Percentiles rank a stretch among this genome's conserved stretches.
These are phyloP conservation scores for Camelus bactrianus DNA, from an alignment of 2,113 vertebrate genomes.

Conservation along the genomic window DNA sequence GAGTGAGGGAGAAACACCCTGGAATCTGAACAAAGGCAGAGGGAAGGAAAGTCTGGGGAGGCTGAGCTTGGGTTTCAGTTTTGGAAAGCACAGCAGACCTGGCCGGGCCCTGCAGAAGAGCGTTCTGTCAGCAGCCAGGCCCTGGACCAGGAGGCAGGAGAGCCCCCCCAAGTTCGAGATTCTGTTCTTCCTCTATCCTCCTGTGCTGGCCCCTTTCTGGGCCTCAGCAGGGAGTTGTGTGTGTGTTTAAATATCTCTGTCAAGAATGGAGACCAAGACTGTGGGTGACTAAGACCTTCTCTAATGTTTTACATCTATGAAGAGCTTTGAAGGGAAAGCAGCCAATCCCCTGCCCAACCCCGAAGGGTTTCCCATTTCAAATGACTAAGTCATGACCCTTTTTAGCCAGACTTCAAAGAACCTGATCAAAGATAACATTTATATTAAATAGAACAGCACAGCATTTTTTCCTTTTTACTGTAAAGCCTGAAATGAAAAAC, in stretches of 20 bases:
- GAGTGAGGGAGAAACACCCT: not conserved
- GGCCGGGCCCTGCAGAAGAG: not conserved
- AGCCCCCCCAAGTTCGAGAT: not conserved
- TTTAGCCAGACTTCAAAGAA: conserved; percentile 60
- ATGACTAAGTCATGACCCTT: conserved; percentile 55
- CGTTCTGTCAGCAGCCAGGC: not conserved
- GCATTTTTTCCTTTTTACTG: not conserved
- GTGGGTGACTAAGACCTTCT: conserved; percentile 2
- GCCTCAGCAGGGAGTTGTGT: not conserved
- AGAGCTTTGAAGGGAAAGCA: not conserved
- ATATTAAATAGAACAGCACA: not conserved
- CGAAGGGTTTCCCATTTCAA: conserved; percentile 30
- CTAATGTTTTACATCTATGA: not conserved
- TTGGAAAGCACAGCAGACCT: not conserved
- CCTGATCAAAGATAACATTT: conserved; percentile 55
- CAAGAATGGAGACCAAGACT: not conserved
- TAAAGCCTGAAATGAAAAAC: conserved; percentile 44
- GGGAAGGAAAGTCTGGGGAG: not conserved
- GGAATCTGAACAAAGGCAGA: not conserved
- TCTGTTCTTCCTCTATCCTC: not conserved
- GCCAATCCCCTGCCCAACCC: not conserved
- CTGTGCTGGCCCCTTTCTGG: not conserved
- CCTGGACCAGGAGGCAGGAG: fast-evolving
- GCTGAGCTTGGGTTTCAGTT: not conserved
- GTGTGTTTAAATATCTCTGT: not conserved